phyloP scores from a whole-genome alignment of 2,888 invertebrate species.

The Prionchulus punctatus region DNA sequence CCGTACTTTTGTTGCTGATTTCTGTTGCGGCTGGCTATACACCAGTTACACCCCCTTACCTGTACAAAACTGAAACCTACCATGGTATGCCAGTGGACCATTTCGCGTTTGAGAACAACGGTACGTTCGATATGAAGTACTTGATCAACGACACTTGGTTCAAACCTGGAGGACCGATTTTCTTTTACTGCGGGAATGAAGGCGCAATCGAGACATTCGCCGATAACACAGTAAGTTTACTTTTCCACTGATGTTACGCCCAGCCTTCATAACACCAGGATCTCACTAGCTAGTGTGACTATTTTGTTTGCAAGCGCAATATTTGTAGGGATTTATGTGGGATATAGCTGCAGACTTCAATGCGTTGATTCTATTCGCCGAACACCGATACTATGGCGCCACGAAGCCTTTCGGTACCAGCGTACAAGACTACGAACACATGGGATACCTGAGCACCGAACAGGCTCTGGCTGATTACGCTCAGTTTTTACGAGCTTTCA shows the following conservation, averaged over 20 bases:
- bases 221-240: constrained; percentile 51
- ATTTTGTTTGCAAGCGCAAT: too few species aligned
- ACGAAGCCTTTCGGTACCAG: constrained; percentile 71
- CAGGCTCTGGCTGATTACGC: constrained; percentile 35
- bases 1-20: too few species aligned
- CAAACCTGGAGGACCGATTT: constrained; percentile 51
- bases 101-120: constrained; percentile 18
- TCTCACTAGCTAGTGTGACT: too few species aligned
- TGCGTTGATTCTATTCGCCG: constrained; percentile 73
- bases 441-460: constrained; percentile 34
- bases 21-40: too few species aligned
- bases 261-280: too few species aligned
- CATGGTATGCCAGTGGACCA: constrained; percentile 13
- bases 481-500: constrained; percentile 29
- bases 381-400: constrained; percentile 84
- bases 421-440: constrained; percentile 40
- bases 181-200: constrained; percentile 90
- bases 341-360: constrained; percentile 61
- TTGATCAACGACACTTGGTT: constrained; percentile 60
- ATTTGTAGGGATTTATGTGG: constrained; percentile 65
- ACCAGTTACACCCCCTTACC: too few species aligned
- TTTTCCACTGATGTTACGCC: too few species aligned
- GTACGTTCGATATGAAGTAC: constrained; percentile 42
- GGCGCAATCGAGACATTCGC: constrained; percentile 75
- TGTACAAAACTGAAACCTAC: background rate